Conservation (phyloP, 2,888 invertebrate genomes). For the Candidula unifasciata region DNA sequence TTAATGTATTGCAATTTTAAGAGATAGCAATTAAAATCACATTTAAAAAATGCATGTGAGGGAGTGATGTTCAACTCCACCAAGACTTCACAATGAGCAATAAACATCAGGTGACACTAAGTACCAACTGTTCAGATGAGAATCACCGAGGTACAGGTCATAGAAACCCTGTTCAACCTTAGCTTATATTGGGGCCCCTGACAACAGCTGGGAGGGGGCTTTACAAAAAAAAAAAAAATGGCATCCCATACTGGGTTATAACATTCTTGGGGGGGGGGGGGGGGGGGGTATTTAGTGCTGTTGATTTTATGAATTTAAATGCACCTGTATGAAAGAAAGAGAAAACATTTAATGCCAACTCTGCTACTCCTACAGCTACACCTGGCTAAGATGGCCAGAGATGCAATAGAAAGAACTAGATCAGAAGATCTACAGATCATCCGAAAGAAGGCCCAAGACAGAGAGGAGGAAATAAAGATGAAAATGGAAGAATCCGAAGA, state of each 20-base stretch:
- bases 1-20: not conserved
- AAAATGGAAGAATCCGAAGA: constrained; percentile 71
- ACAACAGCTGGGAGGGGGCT: not conserved
- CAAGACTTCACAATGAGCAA: too few species aligned
- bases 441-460: constrained; percentile 66
- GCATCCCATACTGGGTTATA: not conserved
- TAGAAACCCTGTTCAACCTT: too few species aligned
- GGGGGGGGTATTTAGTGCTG: too few species aligned
- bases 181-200: not conserved
- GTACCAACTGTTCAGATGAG: too few species aligned
- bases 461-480: constrained; percentile 72
- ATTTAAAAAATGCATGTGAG: not conserved
- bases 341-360: not conserved
- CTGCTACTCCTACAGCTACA: constrained; percentile 63
- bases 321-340: too few species aligned
- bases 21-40: not conserved
- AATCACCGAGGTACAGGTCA: too few species aligned
- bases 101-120: too few species aligned
- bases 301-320: too few species aligned
- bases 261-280: not conserved
- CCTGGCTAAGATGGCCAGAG: constrained; percentile 72
- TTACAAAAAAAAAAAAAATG: not conserved
- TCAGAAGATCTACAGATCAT: constrained; percentile 72
- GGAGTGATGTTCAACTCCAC: too few species aligned
- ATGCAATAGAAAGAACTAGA: constrained; percentile 72